Conservation (phyloP, 2,797 vertebrate genomes). For the Sebastes hubbsi region DNA sequence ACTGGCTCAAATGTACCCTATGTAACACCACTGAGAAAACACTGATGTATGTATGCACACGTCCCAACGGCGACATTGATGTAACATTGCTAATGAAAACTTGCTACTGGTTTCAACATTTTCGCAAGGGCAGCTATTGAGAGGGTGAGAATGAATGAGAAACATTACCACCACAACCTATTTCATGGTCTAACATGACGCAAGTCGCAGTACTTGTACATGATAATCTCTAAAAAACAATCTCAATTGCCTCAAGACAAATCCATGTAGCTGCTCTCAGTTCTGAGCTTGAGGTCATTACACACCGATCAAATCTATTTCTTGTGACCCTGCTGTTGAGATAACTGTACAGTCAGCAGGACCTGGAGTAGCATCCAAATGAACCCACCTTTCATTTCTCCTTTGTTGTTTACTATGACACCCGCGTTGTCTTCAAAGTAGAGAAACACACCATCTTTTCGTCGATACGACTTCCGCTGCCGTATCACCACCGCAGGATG, state of each 20-base stretch:
- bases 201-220: not conserved
- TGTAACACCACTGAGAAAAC: not conserved
- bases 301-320: not conserved
- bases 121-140: not conserved
- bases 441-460: conserved; percentile 96
- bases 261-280: not conserved
- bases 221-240: not conserved
- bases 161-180: not conserved
- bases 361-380: not conserved
- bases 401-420: conserved; percentile 98
- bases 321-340: not conserved
- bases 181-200: not conserved
- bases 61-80: not conserved
- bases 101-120: not conserved
- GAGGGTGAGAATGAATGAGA: not conserved
- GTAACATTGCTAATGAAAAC: not conserved
- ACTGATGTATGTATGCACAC: not conserved
- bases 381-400: conserved; percentile 95
- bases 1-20: too few relatives aligned
- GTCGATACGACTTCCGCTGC: conserved; percentile 95
- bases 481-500: conserved; percentile 98
- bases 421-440: conserved; percentile 98
- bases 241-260: not conserved
- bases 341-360: not conserved
- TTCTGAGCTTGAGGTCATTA: not conserved